Evolutionary conservation across 2,797 vertebrate species (phyloP).

Genomic region (Argentina silus): DNA sequence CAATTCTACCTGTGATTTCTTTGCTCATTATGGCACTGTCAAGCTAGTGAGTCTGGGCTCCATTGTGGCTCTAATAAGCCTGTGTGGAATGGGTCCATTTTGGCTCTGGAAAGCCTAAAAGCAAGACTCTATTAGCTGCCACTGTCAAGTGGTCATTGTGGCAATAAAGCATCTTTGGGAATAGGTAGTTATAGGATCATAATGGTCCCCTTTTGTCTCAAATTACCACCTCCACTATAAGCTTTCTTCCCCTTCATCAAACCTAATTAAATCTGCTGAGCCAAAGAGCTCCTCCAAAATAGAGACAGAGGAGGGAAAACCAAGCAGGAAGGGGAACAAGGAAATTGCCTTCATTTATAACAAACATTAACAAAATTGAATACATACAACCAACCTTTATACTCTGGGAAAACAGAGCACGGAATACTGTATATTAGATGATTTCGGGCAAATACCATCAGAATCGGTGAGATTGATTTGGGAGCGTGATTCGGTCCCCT

Average conservation of each 20-base stretch:
- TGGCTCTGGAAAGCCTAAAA: constrained; percentile 9
- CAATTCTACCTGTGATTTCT: neutral
- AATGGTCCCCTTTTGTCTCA: constrained; percentile 15
- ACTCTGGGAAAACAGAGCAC: neutral
- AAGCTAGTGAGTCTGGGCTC: neutral
- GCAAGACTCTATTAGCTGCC: neutral
- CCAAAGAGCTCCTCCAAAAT: constrained; percentile 13
- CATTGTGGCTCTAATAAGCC: neutral
- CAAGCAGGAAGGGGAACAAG: neutral
- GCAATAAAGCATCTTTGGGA: neutral
- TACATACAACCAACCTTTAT: neutral
- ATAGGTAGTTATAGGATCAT: constrained; percentile 1
- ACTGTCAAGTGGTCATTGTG: constrained; percentile 6
- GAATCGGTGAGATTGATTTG: neutral
- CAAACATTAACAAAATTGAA: neutral
- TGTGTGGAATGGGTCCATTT: neutral
- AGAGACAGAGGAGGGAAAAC: constrained; percentile 6
- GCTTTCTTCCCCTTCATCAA: constrained; percentile 7
- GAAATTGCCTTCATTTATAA: constrained; percentile 1
- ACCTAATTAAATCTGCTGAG: neutral
- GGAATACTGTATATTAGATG: neutral
- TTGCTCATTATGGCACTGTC: neutral
- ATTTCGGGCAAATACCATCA: neutral
- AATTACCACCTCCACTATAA: constrained; percentile 19
- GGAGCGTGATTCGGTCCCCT: neutral